Evolutionary conservation across 1,140 invertebrate species (phyloP).

Genomic region (Drosophila virilis): DNA sequence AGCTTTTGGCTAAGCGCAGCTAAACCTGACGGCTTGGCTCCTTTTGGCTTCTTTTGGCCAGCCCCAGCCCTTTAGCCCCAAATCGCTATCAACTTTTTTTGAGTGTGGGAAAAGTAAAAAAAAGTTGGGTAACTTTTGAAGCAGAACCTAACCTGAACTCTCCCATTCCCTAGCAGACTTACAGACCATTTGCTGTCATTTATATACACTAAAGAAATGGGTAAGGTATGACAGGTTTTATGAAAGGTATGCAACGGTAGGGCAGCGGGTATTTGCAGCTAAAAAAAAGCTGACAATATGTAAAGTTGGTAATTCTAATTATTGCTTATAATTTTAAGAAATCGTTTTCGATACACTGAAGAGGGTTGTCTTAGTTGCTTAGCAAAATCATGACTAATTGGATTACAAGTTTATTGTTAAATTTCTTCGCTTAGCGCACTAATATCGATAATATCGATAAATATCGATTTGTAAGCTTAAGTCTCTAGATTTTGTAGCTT

Average conservation of each 20-base stretch:
- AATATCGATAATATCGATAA: too few relatives aligned
- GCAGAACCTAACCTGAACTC: constrained; percentile 7
- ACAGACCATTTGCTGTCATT: constrained; percentile 67
- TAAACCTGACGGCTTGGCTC: constrained; percentile 24
- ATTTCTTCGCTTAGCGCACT: too few relatives aligned
- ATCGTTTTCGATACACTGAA: too few relatives aligned
- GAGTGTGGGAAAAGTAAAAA: constrained; percentile 10
- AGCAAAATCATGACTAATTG: too few relatives aligned
- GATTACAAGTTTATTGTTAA: too few relatives aligned
- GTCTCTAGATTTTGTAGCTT: too few relatives aligned
- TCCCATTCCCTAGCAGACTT: constrained; percentile 24
- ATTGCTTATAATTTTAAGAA: too few relatives aligned
- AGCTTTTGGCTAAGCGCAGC: constrained; percentile 35
- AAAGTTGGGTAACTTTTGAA: constrained; percentile 55
- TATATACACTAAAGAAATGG: constrained; percentile 9
- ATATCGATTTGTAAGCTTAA: too few relatives aligned
- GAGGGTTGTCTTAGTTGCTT: too few relatives aligned
- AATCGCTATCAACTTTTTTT: constrained; percentile 1
- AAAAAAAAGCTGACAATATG: too few relatives aligned
- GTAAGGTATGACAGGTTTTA: not conserved
- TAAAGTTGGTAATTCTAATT: too few relatives aligned
- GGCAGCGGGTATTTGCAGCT: not conserved
- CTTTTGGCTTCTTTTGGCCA: not conserved
- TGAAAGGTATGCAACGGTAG: not conserved
- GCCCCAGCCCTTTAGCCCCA: not conserved